phyloP scores from a whole-genome alignment of 1,140 invertebrate genomes.

The Patella vulgata region DNA sequence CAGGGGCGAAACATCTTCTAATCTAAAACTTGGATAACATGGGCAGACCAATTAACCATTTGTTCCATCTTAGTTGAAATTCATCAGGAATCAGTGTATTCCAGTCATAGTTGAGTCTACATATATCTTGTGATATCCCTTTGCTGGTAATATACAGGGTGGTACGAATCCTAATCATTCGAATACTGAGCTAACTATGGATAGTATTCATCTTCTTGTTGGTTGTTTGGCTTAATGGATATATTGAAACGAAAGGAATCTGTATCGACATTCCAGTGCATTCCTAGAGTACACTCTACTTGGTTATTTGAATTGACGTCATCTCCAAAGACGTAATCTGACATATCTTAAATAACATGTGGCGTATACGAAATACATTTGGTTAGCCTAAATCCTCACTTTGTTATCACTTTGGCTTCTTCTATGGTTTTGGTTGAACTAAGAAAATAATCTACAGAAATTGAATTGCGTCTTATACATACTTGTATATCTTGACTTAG shows the following conservation, averaged over 20 bases:
- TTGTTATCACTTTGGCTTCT: conserved; percentile 6
- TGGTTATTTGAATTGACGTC: no score
- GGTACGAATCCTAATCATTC: no score
- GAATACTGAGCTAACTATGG: conserved; percentile 21
- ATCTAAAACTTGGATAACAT: conserved; percentile 4
- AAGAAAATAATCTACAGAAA: conserved; percentile 29
- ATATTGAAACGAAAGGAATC: no score
- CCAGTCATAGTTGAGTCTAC: conserved; percentile 20
- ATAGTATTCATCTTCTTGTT: conserved; percentile 25
- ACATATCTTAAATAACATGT: no score
- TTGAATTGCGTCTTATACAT: conserved; percentile 15
- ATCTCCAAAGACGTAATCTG: no score
- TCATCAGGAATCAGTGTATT: conserved; percentile 15
- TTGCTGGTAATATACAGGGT: conserved; percentile 23
- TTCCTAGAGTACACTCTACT: no score
- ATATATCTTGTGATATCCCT: conserved; percentile 18
- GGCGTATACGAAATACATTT: no score
- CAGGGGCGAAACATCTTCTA: no score
- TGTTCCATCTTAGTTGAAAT: background rate
- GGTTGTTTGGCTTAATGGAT: conserved; percentile 1
- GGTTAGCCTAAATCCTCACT: no score
- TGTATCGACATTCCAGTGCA: no score
- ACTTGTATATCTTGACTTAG: conserved; percentile 8
- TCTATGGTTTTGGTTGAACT: conserved; percentile 6
- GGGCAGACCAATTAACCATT: conserved; percentile 27